Evolutionary conservation across 2,888 invertebrate genomes (phyloP).

Genomic region (Matsumyia berberina): DNA sequence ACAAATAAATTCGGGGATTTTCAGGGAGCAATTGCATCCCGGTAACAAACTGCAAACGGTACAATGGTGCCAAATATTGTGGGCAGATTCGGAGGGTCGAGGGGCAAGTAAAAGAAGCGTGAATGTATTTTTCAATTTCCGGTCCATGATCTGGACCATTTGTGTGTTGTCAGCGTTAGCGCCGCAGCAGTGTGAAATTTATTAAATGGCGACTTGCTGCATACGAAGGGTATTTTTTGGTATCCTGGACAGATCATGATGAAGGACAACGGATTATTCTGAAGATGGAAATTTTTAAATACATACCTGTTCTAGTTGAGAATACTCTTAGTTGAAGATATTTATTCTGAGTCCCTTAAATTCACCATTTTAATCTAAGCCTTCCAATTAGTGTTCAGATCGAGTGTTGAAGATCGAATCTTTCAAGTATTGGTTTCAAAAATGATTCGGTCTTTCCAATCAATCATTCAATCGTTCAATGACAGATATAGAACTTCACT

Average conservation of each 20-base stretch:
- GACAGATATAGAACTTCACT: too few relatives aligned
- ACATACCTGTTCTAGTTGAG: background rate
- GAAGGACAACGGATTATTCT: constrained; percentile 22
- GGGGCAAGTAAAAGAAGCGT: constrained; percentile 41
- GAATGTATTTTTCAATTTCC: constrained; percentile 75
- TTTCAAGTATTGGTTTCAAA: too few relatives aligned
- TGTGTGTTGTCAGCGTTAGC: constrained; percentile 53
- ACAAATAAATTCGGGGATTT: constrained; percentile 69
- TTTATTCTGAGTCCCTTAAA: too few relatives aligned
- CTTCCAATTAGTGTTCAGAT: too few relatives aligned
- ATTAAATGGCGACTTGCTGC: constrained; percentile 58
- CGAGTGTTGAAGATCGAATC: too few relatives aligned
- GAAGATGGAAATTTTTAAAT: background rate
- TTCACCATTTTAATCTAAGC: too few relatives aligned
- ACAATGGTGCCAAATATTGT: constrained; percentile 51
- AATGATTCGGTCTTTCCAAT: too few relatives aligned
- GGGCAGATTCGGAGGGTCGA: constrained; percentile 2
- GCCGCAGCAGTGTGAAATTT: constrained; percentile 47
- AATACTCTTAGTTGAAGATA: too few relatives aligned
- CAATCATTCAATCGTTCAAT: too few relatives aligned
- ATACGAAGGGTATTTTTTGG: constrained; percentile 33
- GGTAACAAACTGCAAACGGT: constrained; percentile 61
- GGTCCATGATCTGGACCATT: constrained; percentile 70
- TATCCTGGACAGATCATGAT: constrained; percentile 10
- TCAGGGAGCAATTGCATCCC: constrained; percentile 56